Base-by-base conservation (phyloP, 2,113 vertebrate genomes). In the Elgaria multicarinata region DNA sequence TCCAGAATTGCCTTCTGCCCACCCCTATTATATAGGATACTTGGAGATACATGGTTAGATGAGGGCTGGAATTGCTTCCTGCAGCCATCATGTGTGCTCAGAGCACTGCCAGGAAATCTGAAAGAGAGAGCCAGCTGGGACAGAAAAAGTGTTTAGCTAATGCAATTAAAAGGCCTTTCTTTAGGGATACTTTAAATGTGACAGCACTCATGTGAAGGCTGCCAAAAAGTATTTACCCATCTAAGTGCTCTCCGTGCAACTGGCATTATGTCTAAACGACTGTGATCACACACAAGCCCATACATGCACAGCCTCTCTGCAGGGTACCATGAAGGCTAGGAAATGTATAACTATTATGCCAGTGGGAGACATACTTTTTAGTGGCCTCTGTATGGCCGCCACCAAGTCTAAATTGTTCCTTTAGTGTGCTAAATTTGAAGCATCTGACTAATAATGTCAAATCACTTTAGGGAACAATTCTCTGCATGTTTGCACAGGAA, bases 101-200 rank as follows among this genome's bases (percentile, higher is more conserved):
- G 78, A 90, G 67, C 90, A 92, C 72, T 44, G 58, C 20, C 1
- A 67, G 2, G 90, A 92, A 91, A 90, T 93, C 72, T 88, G 26
- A 33, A 67, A 84, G 3, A 83, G 42, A 87, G 44, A 83, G 69
- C 50, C 78, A 67, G 28, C 20, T 20, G 44, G 53, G n/a, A 50
- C 90, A 66, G 87, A 91, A 76, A 58, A 85, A 84, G 77, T 86
- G 1, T 16, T 0, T 9, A 0, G 5, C 22, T 1, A 42, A 46
- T 83, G 7, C 75, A 62, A 31, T 42, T 44, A 80, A 28, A 82
- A 87, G 76, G 39, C 69, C 42, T 85, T 75, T 78, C 9, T 58
- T 67, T 26, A 69, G 44, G 42, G 16, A 7, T 31, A 42, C 33
- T 82, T 75, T 75, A 55, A 86, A 58, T 28, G 4, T 42, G 31